Percentiles rank a stretch among this genome's conserved stretches.
These are phyloP conservation scores for Xenopus tropicalis DNA, from an alignment of 2,113 vertebrate genomes.

Conservation along the genomic window DNA sequence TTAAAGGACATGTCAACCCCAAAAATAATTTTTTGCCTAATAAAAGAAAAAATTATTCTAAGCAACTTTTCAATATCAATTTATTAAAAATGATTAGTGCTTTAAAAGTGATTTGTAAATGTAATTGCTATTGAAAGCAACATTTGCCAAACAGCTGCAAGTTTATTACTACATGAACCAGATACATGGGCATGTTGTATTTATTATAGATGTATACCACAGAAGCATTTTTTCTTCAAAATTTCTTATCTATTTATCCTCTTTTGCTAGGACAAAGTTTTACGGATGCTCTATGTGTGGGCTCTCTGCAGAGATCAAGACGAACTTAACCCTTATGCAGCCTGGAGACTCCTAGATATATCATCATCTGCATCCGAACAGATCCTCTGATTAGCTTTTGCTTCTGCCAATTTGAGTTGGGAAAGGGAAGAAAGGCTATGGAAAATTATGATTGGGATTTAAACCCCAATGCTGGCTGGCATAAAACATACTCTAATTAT, in stretches of 20 bases:
- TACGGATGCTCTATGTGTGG: constrained; percentile 93
- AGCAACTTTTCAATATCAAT: no score
- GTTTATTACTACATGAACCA: no score
- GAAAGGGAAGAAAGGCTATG: background rate
- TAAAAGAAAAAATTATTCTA: no score
- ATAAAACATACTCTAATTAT: background rate
- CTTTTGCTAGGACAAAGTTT: constrained; percentile 82
- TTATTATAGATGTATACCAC: no score
- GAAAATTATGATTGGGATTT: background rate
- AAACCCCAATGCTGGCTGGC: background rate
- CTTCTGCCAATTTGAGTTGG: background rate
- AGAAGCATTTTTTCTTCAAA: no score
- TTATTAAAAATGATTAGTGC: no score
- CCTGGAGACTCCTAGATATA: constrained; percentile 93
- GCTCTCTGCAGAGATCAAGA: constrained; percentile 93
- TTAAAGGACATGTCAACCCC: no score
- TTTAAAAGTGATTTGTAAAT: no score
- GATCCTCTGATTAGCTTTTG: constrained; percentile 68
- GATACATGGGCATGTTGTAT: no score
- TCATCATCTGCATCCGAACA: constrained; percentile 91
- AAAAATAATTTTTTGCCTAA: no score
- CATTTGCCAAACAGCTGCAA: no score
- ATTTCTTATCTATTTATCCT: background rate
- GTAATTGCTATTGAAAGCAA: no score
- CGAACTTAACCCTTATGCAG: constrained; percentile 84